Evolutionary conservation across 2,797 vertebrate genomes (phyloP), one percentile per base, ranked within the genome.

Genomic region (Heteromormyrus szaboi): DNA sequence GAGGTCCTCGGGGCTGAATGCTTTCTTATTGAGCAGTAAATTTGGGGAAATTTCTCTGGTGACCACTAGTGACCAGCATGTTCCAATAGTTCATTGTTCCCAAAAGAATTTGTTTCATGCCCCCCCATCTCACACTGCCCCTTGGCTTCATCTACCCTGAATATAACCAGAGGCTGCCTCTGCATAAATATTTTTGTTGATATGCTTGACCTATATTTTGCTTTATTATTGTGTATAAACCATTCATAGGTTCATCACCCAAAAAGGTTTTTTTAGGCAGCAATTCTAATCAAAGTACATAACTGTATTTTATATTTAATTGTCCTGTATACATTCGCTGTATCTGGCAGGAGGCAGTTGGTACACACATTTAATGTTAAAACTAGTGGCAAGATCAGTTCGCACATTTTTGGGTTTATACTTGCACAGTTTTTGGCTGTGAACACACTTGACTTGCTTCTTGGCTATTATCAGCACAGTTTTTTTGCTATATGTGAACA

Each of bases 21-120:
- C 62, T 68, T 68, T 68, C 11, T 68, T 68, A 68, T 29, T 9
- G 7, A 62, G 59, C 8, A 8, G 2, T 62, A 25, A 62, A 65
- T 68, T 33, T 68, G 25, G 25, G 62, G 62, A 33, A 33, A 91
- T 93, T 94, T 94, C 94, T 95, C 94, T 68, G 81, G 17, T 29
- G 9, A n/a, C 56, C 22, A 50, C 44, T 12, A 25, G 48, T 84
- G n/a, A 48, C 11, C 50, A 22, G 46, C 41, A 48, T 19, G 22
- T 85, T 85, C 8, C 1, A 4, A 25, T 84, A 8, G n/a, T 14
- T 68, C 25, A 4, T 29, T 8, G 3, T 72, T 72, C 29, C 29
- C 11, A 37, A 14, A 33, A 37, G 62, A 68, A 37, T 37, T 8
- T 62, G 11, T 72, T 17, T 72, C 44, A 85, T 85, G 2, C 5